phyloP scores from a whole-genome alignment of 1,140 invertebrate species.

The Camponotus vicinus region DNA sequence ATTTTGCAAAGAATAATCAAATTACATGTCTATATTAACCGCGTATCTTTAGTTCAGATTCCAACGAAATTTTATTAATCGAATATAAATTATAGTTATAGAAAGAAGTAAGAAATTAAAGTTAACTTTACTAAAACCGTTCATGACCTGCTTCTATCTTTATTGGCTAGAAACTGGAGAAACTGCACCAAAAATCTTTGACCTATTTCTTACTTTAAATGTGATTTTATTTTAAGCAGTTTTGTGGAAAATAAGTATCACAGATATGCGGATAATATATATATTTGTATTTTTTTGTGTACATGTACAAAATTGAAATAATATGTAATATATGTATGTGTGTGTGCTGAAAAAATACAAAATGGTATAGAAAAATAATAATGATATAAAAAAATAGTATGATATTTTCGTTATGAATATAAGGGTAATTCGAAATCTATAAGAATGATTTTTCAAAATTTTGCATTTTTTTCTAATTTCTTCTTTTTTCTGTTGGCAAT shows the following conservation, averaged over 20 bases:
- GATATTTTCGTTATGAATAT: neutral
- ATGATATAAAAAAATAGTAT: neutral
- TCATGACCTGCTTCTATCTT: conserved; percentile 19
- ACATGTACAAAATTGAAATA: neutral
- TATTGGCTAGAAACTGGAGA: conserved; percentile 9
- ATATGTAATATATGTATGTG: neutral
- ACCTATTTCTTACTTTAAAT: conserved; percentile 27
- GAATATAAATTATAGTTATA: conserved; percentile 8
- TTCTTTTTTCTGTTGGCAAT: neutral
- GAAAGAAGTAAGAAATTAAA: neutral
- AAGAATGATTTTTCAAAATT: neutral
- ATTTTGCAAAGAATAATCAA: neutral
- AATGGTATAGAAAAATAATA: no score
- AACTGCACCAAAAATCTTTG: conserved; percentile 20
- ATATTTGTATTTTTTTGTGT: neutral
- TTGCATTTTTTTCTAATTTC: neutral
- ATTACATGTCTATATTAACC: neutral
- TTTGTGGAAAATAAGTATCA: neutral
- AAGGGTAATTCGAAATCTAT: neutral
- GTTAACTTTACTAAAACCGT: conserved; percentile 7
- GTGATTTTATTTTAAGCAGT: conserved; percentile 3
- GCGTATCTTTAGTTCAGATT: neutral
- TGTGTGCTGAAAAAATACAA: no score
- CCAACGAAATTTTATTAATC: neutral
- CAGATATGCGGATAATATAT: neutral